Evolutionary conservation across 2,888 invertebrate species (phyloP).

Genomic region (Phymatocera aterrima): DNA sequence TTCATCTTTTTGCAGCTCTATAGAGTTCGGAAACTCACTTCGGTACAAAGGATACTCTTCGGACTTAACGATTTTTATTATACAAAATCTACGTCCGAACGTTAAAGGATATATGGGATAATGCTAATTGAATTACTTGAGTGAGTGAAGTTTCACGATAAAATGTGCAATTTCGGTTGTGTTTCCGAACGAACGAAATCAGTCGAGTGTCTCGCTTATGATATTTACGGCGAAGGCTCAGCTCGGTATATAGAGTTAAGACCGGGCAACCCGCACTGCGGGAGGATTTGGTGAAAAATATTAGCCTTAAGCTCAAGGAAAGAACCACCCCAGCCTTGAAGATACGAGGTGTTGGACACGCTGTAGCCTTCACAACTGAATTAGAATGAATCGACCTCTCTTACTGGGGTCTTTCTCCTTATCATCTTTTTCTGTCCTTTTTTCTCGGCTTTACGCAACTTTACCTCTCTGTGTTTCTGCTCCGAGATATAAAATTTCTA

Average conservation of each 20-base stretch:
- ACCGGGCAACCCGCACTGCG: slow-evolving; percentile 10
- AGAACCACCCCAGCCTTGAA: slow-evolving; percentile 31
- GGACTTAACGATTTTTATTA: neutral
- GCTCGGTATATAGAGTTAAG: slow-evolving; percentile 7
- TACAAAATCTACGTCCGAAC: neutral
- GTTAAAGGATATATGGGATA: no score
- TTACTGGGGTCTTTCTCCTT: slow-evolving; percentile 25
- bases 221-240: slow-evolving; percentile 21
- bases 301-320: slow-evolving; percentile 41
- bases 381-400: slow-evolving; percentile 71
- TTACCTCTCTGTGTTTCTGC: slow-evolving; percentile 46
- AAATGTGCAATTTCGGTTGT: neutral
- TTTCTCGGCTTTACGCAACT: slow-evolving; percentile 21
- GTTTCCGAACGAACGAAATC: slow-evolving; percentile 12
- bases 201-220: slow-evolving; percentile 26
- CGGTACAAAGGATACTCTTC: slow-evolving; percentile 5
- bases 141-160: neutral
- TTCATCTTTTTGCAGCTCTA: neutral
- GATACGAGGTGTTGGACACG: slow-evolving; percentile 71
- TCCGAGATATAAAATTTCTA: slow-evolving; percentile 41
- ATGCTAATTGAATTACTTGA: neutral
- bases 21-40: neutral
- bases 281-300: slow-evolving; percentile 41
- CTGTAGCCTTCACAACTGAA: slow-evolving; percentile 72
- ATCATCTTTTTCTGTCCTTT: slow-evolving; percentile 45